Base-by-base conservation (phyloP, 2,888 invertebrate genomes). In the Cabera pusaria region DNA sequence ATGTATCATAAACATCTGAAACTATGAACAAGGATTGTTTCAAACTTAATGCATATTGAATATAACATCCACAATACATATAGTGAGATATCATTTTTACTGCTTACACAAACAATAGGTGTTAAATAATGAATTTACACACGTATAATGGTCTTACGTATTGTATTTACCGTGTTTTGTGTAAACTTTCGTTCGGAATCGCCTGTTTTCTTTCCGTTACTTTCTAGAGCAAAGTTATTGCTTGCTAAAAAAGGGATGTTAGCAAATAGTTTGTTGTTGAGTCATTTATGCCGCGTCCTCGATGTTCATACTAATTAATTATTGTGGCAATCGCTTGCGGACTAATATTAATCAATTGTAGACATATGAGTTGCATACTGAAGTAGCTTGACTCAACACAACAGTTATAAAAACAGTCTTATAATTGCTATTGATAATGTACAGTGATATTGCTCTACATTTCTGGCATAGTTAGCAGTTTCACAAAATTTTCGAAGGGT, bases 201-300 rank as follows among this genome's bases (percentile, higher is more conserved):
- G n/a, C n/a, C n/a, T n/a, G n/a, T n/a, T n/a, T n/a, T n/a, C n/a
- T n/a, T n/a, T n/a, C n/a, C n/a, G n/a, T n/a, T n/a, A 46, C 35
- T 43, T 46, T 46, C 38, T 22, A 44, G 36, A 29, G n/a, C n/a
- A 9, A 6, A 34, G n/a, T 33, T 25, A 25, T 33, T 21, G 24
- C 16, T 18, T 14, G n/a, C 8, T 23, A 10, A 5, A 17, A 20
- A 37, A 56, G 44, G 66, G 63, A 61, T 44, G 53, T 56, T 7
- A 14, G 19, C 34, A 49, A 63, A 79, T 80, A 58, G 45, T 59
- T 72, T 42, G 21, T 7, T 3, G 52, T 63, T 79, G 81, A 81
- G 59, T 82, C 82, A 82, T 56, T 27, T 20, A 5, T 5, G n/a
- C 16, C 24, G 24, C 34, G 26, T 40, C 38, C 48, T 46, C 55